Conservation (phyloP, 2,888 invertebrate genomes). For the Bruchidius siliquastri region DNA sequence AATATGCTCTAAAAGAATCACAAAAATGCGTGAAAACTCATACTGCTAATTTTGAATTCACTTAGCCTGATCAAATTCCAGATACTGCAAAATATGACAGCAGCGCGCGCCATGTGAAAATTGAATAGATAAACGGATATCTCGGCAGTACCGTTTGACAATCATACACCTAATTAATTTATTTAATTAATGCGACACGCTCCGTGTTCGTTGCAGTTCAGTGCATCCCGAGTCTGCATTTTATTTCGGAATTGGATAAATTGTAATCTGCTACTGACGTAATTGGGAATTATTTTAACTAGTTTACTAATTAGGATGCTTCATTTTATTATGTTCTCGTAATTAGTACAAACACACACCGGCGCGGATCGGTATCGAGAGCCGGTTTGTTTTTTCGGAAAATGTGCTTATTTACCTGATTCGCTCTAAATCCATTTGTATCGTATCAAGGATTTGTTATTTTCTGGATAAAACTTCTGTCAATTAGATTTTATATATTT, state of each 20-base stretch:
- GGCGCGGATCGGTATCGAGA: neutral
- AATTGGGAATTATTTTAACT: neutral
- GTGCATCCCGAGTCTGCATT: neutral
- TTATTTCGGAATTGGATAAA: neutral
- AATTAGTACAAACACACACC: neutral
- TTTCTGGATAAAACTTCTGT: too few species aligned
- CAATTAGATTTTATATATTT: too few species aligned
- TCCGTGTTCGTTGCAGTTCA: neutral
- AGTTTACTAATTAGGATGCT: neutral
- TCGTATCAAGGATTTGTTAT: too few species aligned
- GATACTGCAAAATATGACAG: too few species aligned
- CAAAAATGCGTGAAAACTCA: too few species aligned
- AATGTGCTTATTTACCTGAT: neutral
- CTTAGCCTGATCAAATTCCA: too few species aligned
- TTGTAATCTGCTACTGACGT: neutral
- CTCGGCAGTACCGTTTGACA: neutral
- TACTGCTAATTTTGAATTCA: too few species aligned
- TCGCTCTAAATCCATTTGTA: neutral
- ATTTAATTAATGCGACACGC: neutral
- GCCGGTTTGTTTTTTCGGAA: neutral
- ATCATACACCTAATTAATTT: neutral
- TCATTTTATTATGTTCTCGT: neutral
- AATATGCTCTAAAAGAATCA: too few species aligned
- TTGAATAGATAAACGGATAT: neutral
- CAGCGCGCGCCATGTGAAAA: too few species aligned